Evolutionary conservation across 1,140 invertebrate species (phyloP).

Genomic region (Anastrepha ludens): DNA sequence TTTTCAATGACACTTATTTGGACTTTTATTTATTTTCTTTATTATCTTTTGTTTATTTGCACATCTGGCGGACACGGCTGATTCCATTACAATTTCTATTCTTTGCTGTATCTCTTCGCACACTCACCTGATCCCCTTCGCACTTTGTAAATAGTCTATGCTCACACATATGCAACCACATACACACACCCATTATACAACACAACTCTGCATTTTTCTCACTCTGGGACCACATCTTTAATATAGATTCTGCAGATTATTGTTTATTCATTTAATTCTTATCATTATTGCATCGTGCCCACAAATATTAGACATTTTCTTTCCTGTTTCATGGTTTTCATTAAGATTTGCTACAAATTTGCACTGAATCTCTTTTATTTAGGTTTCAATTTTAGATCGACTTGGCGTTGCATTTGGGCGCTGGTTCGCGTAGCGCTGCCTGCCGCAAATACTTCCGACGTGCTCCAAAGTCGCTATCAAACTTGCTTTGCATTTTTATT

Average conservation of each 20-base stretch:
- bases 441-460: neutral
- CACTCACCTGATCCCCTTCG: neutral
- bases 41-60: neutral
- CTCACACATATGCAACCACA: neutral
- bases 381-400: neutral
- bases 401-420: constrained; percentile 22
- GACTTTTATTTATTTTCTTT: neutral
- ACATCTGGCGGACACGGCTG: neutral
- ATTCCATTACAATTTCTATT: neutral
- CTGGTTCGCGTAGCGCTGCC: constrained; percentile 6
- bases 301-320: neutral
- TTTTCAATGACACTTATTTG: neutral
- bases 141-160: neutral
- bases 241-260: constrained; percentile 25
- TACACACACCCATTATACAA: constrained; percentile 27
- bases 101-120: neutral
- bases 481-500: constrained; percentile 23
- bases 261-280: constrained; percentile 1
- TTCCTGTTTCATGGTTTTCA: constrained; percentile 3
- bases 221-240: neutral
- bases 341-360: neutral
- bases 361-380: neutral
- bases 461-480: constrained; percentile 31
- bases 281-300: neutral
- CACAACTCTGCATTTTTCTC: neutral